Conservation (phyloP, 2,888 invertebrate species). For the Pammene aurita region DNA sequence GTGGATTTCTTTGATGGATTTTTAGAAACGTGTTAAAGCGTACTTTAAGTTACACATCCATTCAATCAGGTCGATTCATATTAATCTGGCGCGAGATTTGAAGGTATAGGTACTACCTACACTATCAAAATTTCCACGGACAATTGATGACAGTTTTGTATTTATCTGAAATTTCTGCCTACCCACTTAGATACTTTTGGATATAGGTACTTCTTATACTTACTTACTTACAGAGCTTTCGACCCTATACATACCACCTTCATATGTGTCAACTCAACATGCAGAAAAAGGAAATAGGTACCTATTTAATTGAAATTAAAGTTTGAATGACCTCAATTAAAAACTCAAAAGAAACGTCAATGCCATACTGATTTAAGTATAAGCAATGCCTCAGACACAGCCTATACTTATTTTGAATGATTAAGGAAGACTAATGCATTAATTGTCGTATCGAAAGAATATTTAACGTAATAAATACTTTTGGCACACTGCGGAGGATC, state of each 20-base stretch:
- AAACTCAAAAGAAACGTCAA: constrained; percentile 11
- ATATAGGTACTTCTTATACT: not conserved
- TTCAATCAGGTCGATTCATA: too few relatives aligned
- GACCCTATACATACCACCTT: not conserved
- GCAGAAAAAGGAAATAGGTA: not conserved
- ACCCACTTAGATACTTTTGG: not conserved
- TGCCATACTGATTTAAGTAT: constrained; percentile 19
- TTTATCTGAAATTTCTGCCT: too few relatives aligned
- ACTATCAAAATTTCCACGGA: too few relatives aligned
- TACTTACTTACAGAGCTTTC: not conserved
- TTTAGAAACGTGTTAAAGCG: too few relatives aligned
- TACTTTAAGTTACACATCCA: too few relatives aligned
- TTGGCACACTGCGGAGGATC: constrained; percentile 13
- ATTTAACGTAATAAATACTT: constrained; percentile 28
- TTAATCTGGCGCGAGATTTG: too few relatives aligned
- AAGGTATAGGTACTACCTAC: too few relatives aligned
- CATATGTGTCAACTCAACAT: constrained; percentile 3
- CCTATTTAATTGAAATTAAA: constrained; percentile 6
- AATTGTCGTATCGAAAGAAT: constrained; percentile 32
- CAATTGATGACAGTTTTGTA: too few relatives aligned
- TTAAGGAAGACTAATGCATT: constrained; percentile 36
- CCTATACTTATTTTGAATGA: constrained; percentile 26
- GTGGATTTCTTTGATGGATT: too few relatives aligned
- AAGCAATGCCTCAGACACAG: constrained; percentile 1
- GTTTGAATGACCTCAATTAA: not conserved